phyloP scores from a whole-genome alignment of 2,113 vertebrate species.

The Percina caprodes region DNA sequence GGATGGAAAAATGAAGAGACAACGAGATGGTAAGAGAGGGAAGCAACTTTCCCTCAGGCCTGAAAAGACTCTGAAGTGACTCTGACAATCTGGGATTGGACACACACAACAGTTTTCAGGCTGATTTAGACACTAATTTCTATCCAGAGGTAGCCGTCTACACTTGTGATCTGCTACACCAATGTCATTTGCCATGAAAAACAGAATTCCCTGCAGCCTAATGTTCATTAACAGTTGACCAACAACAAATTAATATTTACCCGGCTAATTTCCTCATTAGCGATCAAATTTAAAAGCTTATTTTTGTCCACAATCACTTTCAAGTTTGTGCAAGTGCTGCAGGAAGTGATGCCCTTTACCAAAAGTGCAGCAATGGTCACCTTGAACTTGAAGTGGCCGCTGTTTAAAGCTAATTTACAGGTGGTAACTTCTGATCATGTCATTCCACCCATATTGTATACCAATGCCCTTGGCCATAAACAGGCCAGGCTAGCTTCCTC shows the following conservation, averaged over 20 bases:
- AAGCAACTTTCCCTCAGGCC: slow-evolving; percentile 48
- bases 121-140: slow-evolving; percentile 59
- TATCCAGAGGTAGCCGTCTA: slow-evolving; percentile 38
- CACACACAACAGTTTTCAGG: slow-evolving; percentile 45
- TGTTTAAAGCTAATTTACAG: slow-evolving; percentile 10
- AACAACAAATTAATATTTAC: slow-evolving; percentile 72
- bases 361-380: slow-evolving; percentile 16
- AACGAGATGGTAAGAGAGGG: slow-evolving; percentile 3
- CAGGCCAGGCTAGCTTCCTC: background rate
- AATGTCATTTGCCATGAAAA: slow-evolving; percentile 49
- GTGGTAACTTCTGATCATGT: slow-evolving; percentile 27
- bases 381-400: slow-evolving; percentile 35
- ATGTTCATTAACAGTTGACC: slow-evolving; percentile 68
- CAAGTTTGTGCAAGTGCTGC: slow-evolving; percentile 16
- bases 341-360: slow-evolving; percentile 27
- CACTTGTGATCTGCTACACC: slow-evolving; percentile 25
- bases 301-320: slow-evolving; percentile 32
- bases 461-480: slow-evolving; percentile 40
- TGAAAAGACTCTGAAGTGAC: slow-evolving; percentile 29
- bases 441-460: slow-evolving; percentile 5
- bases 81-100: slow-evolving; percentile 38
- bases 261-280: slow-evolving; percentile 70
- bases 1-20: slow-evolving; percentile 32
- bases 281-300: slow-evolving; percentile 25
- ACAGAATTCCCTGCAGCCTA: slow-evolving; percentile 59